A percentile compares a stretch with the other conserved stretches of the same genome.
These are phyloP conservation scores for Charanyca ferruginea DNA, from an alignment of 2,888 invertebrate species.

Conservation along the genomic window DNA sequence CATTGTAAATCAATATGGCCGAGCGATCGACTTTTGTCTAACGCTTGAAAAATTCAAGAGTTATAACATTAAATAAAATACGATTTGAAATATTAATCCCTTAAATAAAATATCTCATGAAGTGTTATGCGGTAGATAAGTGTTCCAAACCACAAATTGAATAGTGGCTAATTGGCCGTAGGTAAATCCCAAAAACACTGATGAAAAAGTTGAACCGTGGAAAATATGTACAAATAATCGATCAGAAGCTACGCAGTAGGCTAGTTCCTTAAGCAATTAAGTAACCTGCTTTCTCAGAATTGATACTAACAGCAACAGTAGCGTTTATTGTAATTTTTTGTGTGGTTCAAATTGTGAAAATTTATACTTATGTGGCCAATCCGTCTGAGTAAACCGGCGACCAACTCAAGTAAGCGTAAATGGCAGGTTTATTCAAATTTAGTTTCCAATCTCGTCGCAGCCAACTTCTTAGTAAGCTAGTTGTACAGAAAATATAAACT, in stretches of 20 bases:
- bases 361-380: background rate
- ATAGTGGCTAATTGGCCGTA: too few relatives aligned
- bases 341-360: background rate
- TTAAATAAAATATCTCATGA: background rate
- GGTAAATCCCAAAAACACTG: background rate
- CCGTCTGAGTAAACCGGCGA: background rate
- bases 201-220: background rate
- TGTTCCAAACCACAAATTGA: background rate
- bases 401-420: background rate
- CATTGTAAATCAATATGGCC: slow-evolving; percentile 65
- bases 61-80: slow-evolving; percentile 30
- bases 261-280: slow-evolving; percentile 16
- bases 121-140: background rate
- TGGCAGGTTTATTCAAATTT: background rate
- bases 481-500: too few relatives aligned
- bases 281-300: slow-evolving; percentile 28
- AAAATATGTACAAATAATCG: background rate
- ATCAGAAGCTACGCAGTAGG: background rate
- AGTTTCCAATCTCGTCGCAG: background rate
- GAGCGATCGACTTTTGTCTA: slow-evolving; percentile 42
- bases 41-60: slow-evolving; percentile 34
- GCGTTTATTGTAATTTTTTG: slow-evolving; percentile 10
- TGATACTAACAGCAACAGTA: slow-evolving; percentile 26
- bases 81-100: slow-evolving; percentile 19
- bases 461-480: too few relatives aligned